A percentile compares a stretch with the other conserved stretches of the same genome.
Evolutionary conservation across 2,797 vertebrate species (phyloP).

Genomic region (Alcedo quadribrachys): DNA sequence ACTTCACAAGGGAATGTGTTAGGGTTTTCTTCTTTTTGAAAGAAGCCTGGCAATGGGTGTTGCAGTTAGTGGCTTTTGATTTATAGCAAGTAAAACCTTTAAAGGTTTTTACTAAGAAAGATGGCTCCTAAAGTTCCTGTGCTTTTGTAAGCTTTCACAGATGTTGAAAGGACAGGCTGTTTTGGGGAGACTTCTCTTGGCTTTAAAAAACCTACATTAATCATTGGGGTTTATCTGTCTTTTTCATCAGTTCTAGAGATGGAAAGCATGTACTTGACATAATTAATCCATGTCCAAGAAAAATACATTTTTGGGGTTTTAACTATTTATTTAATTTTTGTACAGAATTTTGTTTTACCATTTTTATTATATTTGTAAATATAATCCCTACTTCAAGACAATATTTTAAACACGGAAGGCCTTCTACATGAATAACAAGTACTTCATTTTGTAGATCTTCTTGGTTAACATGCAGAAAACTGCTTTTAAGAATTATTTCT

Average conservation of each 20-base stretch:
- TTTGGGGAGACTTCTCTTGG: background rate
- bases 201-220: background rate
- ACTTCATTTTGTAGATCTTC: background rate
- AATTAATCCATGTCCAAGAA: background rate
- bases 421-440: background rate
- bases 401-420: background rate
- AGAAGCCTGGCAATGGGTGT: background rate
- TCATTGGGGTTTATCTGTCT: background rate
- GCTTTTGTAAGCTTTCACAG: background rate
- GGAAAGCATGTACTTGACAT: background rate
- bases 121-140: background rate
- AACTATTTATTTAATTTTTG: background rate
- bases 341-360: background rate
- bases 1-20: background rate
- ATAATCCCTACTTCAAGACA: background rate
- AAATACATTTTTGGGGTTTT: background rate
- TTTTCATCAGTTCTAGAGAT: background rate
- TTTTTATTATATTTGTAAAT: background rate
- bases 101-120: background rate
- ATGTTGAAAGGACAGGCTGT: background rate
- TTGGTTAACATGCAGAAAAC: background rate
- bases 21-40: background rate
- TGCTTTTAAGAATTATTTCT: background rate
- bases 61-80: background rate
- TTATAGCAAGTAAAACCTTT: background rate